Evolutionary conservation across 2,113 vertebrate genomes (phyloP), one percentile per base, ranked within the genome.

Genomic region (Melanerpes formicivorus): DNA sequence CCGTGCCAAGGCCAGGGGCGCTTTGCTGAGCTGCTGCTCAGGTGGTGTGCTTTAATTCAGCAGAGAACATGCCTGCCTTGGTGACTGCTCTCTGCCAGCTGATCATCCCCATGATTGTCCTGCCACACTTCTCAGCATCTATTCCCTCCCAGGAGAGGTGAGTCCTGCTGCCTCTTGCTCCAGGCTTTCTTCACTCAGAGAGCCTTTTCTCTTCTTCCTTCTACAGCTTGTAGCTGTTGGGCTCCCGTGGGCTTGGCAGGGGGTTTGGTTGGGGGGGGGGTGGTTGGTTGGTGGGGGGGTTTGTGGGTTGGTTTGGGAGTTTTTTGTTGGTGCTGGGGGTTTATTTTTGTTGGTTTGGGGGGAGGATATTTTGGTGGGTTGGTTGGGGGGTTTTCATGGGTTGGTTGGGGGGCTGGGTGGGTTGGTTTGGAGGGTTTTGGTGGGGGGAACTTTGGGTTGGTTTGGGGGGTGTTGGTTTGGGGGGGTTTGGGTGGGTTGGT

Each of bases 131-230:
- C 50, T 93, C 96, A 30, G 70, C 90, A 44, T 80, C 96, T 19
- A 37, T 95, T 64, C 90, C 96, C n/a, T 30, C 93, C 70, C 1
- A 1, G 70, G 91, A 95, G 46, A 96, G 96, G 97, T 97, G 85
- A 97, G 62, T 82, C 62, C 60, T 70, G 19, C 32, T 67, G 69
- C 64, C 29, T 65, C 72, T 55, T 80, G 29, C 69, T 70, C 63
- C 4, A 1, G 7, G 23, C 5, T 17, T 90, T 86, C 65, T 29
- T 72, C 42, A 40, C 48, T 75, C 59, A 30, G 74, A 86, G 26
- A 75, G 5, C 27, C 77, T 30, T 77, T 75, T 70, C 21, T 63
- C 59, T 86, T 54, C 62, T 86, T 54, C 62, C 60, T 63, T 29
- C 32, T 78, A 65, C 44, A 88, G 50, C 29, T 62, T 54, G 37